Evolutionary conservation across 2,797 vertebrate genomes (phyloP), one percentile per base, ranked within the genome.

Genomic region (Ptychobarbus kaznakovi): DNA sequence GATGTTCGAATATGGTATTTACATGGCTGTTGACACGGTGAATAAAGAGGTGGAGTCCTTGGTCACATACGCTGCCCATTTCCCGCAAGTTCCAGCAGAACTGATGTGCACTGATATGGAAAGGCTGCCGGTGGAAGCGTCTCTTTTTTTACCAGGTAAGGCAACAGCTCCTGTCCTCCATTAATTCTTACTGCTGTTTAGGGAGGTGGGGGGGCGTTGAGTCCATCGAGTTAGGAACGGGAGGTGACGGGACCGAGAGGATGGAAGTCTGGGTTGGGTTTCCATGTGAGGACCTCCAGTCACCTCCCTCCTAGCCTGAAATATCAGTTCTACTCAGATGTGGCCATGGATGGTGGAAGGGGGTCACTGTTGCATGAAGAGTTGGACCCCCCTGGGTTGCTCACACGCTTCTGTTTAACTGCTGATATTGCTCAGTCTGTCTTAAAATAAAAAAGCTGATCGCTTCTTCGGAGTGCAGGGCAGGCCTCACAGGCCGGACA

Each of bases 401-500:
- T 93, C 93, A 93, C 95, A 94, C 82, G 95, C 94, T 96, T 92
- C 92, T 88, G 85, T 92, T 63, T 93, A 90, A 89, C 91, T 80
- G 94, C 95, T 95, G 95, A 95, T 91, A 92, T 94, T 87, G 86
- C 93, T 95, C 95, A 95, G 95, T 96, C 94, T 92, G 87, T 94
- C 92, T 87, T 86, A 89, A 80, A 68, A 86, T 70, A 80, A 77
- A 89, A 89, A 87, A 80, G 70, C 84, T 84, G 86, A 86, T 80
- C 82, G 88, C 92, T 87, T 91, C 92, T 92, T 94, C 95, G 93
- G 84, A 95, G 94, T 95, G 65, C 46, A 95, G 94, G 95, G 65
- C 40, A 63, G 68, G 86, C 82, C 94, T 97, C 96, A 99, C 97
- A 99, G 97, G 94, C 98, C 98, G 22, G 98, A 99, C 92, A 99